Conservation (phyloP, 2,113 vertebrate genomes). For the Fregetta grallaria region DNA sequence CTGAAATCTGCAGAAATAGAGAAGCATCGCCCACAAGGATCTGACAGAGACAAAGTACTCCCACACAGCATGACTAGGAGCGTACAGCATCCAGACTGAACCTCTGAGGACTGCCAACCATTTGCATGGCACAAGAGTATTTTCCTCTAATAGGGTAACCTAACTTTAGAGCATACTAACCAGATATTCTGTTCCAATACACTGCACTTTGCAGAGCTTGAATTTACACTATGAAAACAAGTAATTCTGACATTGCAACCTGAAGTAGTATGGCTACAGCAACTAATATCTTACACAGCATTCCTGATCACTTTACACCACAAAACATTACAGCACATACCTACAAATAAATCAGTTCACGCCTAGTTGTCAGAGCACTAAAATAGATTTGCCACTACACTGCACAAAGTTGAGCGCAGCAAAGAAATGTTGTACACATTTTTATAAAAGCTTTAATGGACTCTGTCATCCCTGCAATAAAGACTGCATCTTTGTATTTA, state of each 20-base stretch:
- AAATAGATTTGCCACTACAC: neutral
- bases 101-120: neutral
- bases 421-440: neutral
- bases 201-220: neutral
- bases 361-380: neutral
- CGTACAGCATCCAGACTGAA: neutral
- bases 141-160: neutral
- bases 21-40: neutral
- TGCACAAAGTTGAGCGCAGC: neutral
- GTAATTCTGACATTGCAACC: neutral
- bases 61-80: neutral
- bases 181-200: neutral
- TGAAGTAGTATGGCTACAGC: neutral
- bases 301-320: neutral
- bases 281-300: neutral
- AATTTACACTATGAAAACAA: neutral
- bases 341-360: neutral
- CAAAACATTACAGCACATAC: neutral
- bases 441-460: neutral
- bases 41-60: neutral
- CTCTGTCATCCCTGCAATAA: neutral
- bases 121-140: neutral
- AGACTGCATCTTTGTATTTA: neutral
- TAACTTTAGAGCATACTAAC: neutral
- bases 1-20: neutral